Evolutionary conservation across 2,888 invertebrate genomes (phyloP), one percentile per base, ranked within the genome.

Genomic region (Pammene aurita): DNA sequence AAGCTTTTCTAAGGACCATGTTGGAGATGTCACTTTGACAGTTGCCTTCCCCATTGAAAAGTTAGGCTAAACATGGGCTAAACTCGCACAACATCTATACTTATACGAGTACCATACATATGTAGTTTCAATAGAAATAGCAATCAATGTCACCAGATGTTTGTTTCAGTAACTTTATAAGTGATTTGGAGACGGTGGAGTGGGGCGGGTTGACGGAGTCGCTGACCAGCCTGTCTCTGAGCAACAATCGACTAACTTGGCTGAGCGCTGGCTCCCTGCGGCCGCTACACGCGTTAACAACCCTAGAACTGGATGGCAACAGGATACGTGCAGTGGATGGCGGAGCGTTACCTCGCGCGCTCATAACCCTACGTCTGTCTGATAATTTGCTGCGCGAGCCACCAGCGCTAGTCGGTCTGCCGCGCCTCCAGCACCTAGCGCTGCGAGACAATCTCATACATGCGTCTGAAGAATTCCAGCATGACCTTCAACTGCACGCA

Each of bases 181-280:
- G 78, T 38, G 84, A 84, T 5, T 62, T 88, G 66, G 76, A 80
- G 2, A 70, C 80, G 7, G 75, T 75, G 65, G 95, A 96, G 75
- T 97, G 96, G 96, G 95, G 95, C 16, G 94, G 94, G 74, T 93
- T 95, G 77, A 93, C 93, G 72, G 95, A 95, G 67, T 95, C 96
- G 0, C 82, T 97, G 71, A 94, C 95, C 16, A 96, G 95, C 68
- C 89, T 96, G 63, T 96, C 96, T 78, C 93, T 97, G 52, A 95
- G 96, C 13, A 96, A 96, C 78, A 97, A 97, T 80, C 95, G 95
- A 76, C 90, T 97, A 69, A 93, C 94, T 0, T 77, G 83, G 58
- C 83, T 93, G 73, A 71, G 70, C 1, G 76, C 67, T 57, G 85
- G 83, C 4, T 94, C 95, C 63, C 91, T 97, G 72, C 89, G 94